A percentile compares a stretch with the other conserved stretches of the same genome.
Conservation (phyloP, 2,113 vertebrate genomes). For the Silurus asotus region DNA sequence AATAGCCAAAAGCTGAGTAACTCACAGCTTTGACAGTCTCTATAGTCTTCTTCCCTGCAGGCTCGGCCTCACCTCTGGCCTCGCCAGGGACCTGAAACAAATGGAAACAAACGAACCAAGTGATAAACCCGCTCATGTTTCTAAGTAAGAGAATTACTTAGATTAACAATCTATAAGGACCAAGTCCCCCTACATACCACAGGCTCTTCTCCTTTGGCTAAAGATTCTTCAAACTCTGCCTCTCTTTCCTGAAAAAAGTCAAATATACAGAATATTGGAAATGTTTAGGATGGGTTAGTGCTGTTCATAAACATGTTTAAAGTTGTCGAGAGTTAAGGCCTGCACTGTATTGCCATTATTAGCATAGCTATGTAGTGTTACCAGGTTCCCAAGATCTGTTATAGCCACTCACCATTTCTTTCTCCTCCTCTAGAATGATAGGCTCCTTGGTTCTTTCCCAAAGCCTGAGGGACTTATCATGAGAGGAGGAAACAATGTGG, state of each 20-base stretch:
- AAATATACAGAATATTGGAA: background rate
- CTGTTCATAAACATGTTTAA: no score
- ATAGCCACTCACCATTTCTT: slow-evolving; percentile 82
- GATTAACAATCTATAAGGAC: background rate
- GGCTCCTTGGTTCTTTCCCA: slow-evolving; percentile 95
- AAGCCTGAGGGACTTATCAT: slow-evolving; percentile 93
- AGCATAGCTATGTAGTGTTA: background rate
- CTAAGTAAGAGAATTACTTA: background rate
- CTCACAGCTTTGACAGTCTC: slow-evolving; percentile 97
- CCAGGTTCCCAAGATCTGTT: background rate
- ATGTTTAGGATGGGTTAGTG: no score
- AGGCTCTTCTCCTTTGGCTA: slow-evolving; percentile 86
- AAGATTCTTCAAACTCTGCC: slow-evolving; percentile 89
- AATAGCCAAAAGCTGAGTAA: slow-evolving; percentile 32
- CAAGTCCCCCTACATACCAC: slow-evolving; percentile 75
- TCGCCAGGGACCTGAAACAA: slow-evolving; percentile 87
- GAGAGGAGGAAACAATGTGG: slow-evolving; percentile 88
- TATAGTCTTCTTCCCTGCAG: slow-evolving; percentile 89
- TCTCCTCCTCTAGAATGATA: slow-evolving; percentile 92
- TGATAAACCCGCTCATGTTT: no score
- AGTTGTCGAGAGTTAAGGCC: no score
- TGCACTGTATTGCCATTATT: background rate
- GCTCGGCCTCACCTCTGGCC: slow-evolving; percentile 80
- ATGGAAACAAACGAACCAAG: background rate
- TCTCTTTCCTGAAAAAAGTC: slow-evolving; percentile 80